These are phyloP conservation scores for Himantopus leucocephalus DNA, from an alignment of 2,113 vertebrate species.

Conservation along the genomic window DNA sequence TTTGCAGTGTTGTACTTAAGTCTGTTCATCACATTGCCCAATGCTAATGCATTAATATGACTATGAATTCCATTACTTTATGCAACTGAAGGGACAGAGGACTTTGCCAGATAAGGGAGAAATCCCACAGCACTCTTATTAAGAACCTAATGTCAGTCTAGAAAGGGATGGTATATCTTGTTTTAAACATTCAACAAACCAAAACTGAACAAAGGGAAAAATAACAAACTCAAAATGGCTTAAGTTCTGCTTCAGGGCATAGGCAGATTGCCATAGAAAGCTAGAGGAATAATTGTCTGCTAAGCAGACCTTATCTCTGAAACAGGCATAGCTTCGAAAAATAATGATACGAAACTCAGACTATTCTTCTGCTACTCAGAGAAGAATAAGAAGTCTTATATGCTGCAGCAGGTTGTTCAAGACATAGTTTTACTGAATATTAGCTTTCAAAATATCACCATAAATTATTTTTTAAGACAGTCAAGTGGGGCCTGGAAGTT, in stretches of 20 bases:
- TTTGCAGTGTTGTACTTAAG: conserved; percentile 29
- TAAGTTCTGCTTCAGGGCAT: not conserved
- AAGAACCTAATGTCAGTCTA: conserved; percentile 31
- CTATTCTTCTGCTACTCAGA: not conserved
- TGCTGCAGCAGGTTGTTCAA: conserved; percentile 1
- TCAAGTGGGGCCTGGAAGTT: not conserved
- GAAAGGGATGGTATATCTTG: not conserved
- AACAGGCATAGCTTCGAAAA: not conserved
- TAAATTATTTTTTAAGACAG: conserved; percentile 27
- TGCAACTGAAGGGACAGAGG: not conserved
- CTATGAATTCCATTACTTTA: conserved; percentile 40
- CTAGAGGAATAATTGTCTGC: not conserved
- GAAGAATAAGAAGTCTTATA: not conserved
- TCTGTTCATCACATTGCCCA: conserved; percentile 17
- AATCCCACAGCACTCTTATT: conserved; percentile 8
- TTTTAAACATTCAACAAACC: not conserved
- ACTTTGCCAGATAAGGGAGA: not conserved
- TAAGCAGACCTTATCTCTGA: not conserved
- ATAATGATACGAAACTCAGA: not conserved
- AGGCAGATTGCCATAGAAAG: not conserved
- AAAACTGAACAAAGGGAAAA: not conserved
- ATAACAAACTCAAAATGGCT: not conserved
- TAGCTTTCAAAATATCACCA: conserved; percentile 33
- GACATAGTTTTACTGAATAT: conserved; percentile 6
- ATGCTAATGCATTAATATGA: conserved; percentile 31